These are phyloP conservation scores for Neodontobutis hainanensis DNA, from an alignment of 2,113 vertebrate species.

Conservation along the genomic window DNA sequence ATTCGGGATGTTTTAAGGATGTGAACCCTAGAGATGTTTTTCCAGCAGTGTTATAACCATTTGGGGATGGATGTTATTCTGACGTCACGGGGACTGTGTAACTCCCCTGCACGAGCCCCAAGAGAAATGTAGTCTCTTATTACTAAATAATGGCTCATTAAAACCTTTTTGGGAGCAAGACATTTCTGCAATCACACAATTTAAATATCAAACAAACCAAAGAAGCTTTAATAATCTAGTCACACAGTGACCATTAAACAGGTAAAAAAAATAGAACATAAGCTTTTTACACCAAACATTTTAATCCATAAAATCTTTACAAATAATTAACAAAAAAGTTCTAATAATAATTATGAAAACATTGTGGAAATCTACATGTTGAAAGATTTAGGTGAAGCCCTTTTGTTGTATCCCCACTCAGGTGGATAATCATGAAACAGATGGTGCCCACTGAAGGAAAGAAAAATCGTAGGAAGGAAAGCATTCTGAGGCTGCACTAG, in stretches of 20 bases:
- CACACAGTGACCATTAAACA: too few species aligned
- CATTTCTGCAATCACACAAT: too few species aligned
- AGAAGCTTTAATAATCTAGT: too few species aligned
- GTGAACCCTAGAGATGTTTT: neutral
- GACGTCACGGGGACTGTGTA: conserved; percentile 50
- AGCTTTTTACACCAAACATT: conserved; percentile 45
- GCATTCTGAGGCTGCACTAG: conserved; percentile 1
- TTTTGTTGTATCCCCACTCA: conserved; percentile 19
- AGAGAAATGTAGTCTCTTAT: neutral
- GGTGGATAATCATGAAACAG: conserved; percentile 25
- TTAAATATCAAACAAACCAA: too few species aligned
- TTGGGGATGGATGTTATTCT: conserved; percentile 13
- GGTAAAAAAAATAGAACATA: neutral
- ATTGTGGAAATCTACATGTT: neutral
- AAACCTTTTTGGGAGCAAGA: too few species aligned
- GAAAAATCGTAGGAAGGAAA: conserved; percentile 9
- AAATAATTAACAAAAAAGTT: conserved; percentile 36
- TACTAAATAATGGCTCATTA: neutral
- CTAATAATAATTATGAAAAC: conserved; percentile 49
- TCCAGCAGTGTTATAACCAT: conserved; percentile 5
- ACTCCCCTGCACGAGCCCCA: neutral
- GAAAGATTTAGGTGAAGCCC: conserved; percentile 35
- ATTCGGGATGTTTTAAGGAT: conserved; percentile 30
- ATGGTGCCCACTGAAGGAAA: conserved; percentile 35
- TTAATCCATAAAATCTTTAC: conserved; percentile 51